Percentiles rank a stretch among this genome's conserved stretches.
Conservation (phyloP, 30 jellyfish, hydroid and myxozoan genomes). For the Pelagia noctiluca region DNA sequence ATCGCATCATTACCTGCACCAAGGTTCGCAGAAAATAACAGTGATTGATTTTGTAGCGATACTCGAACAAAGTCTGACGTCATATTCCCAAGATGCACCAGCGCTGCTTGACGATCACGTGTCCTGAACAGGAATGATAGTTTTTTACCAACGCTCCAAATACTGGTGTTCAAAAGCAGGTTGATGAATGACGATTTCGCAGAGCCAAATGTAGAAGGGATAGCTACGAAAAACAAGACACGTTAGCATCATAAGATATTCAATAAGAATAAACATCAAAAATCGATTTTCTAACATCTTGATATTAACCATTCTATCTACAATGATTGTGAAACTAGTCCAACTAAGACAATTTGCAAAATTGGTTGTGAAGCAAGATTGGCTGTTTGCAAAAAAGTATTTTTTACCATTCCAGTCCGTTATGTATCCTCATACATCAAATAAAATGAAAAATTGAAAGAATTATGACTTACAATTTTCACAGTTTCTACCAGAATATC, state of each 20-base stretch:
- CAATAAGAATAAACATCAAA: too few relatives aligned
- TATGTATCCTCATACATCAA: too few relatives aligned
- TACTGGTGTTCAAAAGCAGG: conserved; percentile 31
- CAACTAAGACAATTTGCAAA: too few relatives aligned
- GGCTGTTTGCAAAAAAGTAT: too few relatives aligned
- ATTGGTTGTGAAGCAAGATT: too few relatives aligned
- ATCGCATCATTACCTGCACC: conserved; percentile 44
- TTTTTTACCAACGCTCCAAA: conserved; percentile 44
- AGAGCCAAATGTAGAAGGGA: conserved; percentile 56
- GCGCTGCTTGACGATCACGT: conserved; percentile 39
- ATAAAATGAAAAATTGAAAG: too few relatives aligned
- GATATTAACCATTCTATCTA: too few relatives aligned
- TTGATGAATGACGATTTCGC: not conserved
- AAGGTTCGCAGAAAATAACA: conserved; percentile 18
- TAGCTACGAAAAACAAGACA: conserved; percentile 31
- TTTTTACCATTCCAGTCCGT: too few relatives aligned
- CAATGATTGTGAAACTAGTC: too few relatives aligned
- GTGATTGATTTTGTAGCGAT: conserved; percentile 3
- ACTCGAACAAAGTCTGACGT: conserved; percentile 38
- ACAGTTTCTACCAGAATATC: conserved; percentile 49
- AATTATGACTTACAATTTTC: conserved; percentile 52
- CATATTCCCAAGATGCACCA: conserved; percentile 36
- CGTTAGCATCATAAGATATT: too few relatives aligned
- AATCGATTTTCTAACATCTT: too few relatives aligned
- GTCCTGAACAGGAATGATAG: conserved; percentile 57